Conservation (phyloP, 2,888 invertebrate species). For the Leptinotarsa peninsularis region DNA sequence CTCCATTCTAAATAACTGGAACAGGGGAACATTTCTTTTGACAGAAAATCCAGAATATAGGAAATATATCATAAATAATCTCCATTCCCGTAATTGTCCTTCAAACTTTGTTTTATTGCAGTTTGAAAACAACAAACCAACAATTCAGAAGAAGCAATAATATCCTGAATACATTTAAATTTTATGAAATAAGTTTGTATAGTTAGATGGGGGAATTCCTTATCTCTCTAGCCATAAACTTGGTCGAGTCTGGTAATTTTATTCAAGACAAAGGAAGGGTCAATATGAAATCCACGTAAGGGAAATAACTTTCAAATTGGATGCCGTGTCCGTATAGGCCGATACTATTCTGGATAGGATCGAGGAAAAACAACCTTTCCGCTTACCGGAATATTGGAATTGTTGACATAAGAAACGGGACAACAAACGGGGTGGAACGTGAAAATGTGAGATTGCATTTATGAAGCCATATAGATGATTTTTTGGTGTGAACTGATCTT, state of each 20-base stretch:
- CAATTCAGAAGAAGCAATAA: constrained; percentile 45
- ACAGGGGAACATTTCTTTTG: not conserved
- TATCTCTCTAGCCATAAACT: constrained; percentile 51
- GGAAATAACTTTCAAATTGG: constrained; percentile 60
- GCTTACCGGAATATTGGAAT: constrained; percentile 9
- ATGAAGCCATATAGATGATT: not conserved
- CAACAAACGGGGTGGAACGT: not conserved
- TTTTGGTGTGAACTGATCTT: not conserved
- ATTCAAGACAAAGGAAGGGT: constrained; percentile 56
- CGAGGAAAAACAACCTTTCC: constrained; percentile 10
- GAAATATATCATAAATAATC: not conserved
- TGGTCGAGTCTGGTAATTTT: constrained; percentile 55
- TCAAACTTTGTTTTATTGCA: constrained; percentile 25
- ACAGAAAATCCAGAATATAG: not conserved
- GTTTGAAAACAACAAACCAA: constrained; percentile 23
- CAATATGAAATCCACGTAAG: constrained; percentile 58
- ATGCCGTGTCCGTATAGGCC: constrained; percentile 41
- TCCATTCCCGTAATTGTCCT: not conserved
- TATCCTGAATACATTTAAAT: constrained; percentile 56
- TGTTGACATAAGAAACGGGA: not conserved
- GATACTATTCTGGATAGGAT: constrained; percentile 5
- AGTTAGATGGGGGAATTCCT: constrained; percentile 48
- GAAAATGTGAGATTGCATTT: not conserved
- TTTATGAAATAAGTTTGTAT: constrained; percentile 58
- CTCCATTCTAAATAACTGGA: not conserved